Percentiles rank a stretch among this genome's conserved stretches.
These are phyloP conservation scores for Arctia plantaginis DNA, from an alignment of 2,888 invertebrate genomes.

Conservation along the genomic window DNA sequence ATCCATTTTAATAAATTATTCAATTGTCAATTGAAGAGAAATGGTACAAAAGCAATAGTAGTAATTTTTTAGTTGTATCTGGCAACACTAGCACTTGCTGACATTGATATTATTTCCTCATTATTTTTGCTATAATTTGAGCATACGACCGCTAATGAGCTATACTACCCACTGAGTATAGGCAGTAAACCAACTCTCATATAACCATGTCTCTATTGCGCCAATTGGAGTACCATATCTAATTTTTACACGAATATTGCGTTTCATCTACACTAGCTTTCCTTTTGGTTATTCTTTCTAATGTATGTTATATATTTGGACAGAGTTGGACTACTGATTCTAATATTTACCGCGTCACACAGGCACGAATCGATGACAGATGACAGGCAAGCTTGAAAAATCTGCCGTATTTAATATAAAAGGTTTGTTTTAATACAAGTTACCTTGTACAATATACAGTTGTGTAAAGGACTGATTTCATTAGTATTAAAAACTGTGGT, in stretches of 20 bases:
- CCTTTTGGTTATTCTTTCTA: conserved; percentile 22
- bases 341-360: conserved; percentile 7
- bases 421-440: no score
- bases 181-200: conserved; percentile 37
- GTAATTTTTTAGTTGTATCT: conserved; percentile 3
- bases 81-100: conserved; percentile 39
- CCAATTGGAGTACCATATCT: conserved; percentile 33
- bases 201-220: conserved; percentile 29
- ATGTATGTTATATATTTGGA: conserved; percentile 23
- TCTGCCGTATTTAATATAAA: background rate
- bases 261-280: conserved; percentile 36
- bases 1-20: background rate
- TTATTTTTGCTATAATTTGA: conserved; percentile 47
- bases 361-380: conserved; percentile 6
- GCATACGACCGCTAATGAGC: conserved; percentile 31
- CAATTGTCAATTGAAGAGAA: background rate
- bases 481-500: no score
- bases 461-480: no score
- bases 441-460: no score
- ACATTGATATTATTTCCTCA: conserved; percentile 8
- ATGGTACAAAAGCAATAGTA: background rate
- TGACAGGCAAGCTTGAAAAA: conserved; percentile 29
- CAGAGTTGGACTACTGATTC: conserved; percentile 39
- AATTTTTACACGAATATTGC: conserved; percentile 40
- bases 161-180: conserved; percentile 3